A percentile compares a stretch with the other conserved stretches of the same genome.
phyloP scores from a whole-genome alignment of 2,113 vertebrate genomes.

The Oncorhynchus nerka region DNA sequence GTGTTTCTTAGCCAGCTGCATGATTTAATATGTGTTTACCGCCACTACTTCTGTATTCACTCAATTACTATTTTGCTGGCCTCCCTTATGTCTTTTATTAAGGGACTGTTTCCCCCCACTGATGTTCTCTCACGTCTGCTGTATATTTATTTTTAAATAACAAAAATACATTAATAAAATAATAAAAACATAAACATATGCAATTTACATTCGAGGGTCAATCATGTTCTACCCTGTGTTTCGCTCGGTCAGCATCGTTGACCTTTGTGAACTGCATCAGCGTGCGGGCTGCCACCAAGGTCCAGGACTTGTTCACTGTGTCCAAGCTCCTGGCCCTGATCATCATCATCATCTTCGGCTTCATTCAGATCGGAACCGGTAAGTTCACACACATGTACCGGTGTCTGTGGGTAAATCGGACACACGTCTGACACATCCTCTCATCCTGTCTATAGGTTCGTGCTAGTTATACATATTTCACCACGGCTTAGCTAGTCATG shows the following conservation, averaged over 20 bases:
- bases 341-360: slow-evolving; percentile 76
- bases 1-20: not conserved
- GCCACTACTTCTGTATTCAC: not conserved
- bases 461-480: too few relatives aligned
- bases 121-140: not conserved
- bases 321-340: slow-evolving; percentile 70
- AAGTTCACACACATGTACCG: not conserved
- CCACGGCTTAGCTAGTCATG: too few relatives aligned
- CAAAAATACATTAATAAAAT: not conserved
- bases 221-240: not conserved
- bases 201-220: not conserved
- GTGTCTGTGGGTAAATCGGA: too few relatives aligned
- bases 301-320: slow-evolving; percentile 73
- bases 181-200: not conserved
- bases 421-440: too few relatives aligned
- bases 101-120: too few relatives aligned
- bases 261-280: slow-evolving; percentile 77
- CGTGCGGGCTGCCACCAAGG: slow-evolving; percentile 72
- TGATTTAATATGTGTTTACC: not conserved
- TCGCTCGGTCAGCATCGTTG: slow-evolving; percentile 55
- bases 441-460: too few relatives aligned
- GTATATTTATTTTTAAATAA: not conserved
- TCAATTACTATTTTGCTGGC: not conserved
- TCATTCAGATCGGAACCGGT: slow-evolving; percentile 74
- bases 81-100: too few relatives aligned